Evolutionary conservation across 2,797 vertebrate species (phyloP), one percentile per base, ranked within the genome.

Genomic region (Tragelaphus eurycerus): DNA sequence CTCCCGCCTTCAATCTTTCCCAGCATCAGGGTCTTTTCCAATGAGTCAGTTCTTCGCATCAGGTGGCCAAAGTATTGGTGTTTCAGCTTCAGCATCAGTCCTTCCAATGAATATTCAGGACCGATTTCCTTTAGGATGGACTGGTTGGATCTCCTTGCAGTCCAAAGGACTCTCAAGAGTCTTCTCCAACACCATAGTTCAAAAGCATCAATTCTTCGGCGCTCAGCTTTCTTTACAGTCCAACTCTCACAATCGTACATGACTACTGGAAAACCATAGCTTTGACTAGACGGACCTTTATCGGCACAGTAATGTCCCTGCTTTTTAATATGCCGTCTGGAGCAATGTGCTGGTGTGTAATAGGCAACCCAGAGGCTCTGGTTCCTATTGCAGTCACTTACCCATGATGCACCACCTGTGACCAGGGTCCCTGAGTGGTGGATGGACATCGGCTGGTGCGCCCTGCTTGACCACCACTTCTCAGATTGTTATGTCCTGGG

Each of bases 331-430:
- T 1, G 0, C 19, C 23, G 2, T 12, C n/a, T 71, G 67, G 67
- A 71, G 2, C 67, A 13, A 23, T 7, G 67, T 71, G 34, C 84
- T 7, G n/a, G 43, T 1, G 4, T 23, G 2, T 15, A 4, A 54
- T 9, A 38, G 3, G 13, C 34, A 34, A 5, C 23, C 86, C 67
- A 11, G 86, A 11, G 25, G 19, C 17, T 29, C 67, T 59, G 67
- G 48, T 23, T 8, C 34, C 25, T 1, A n/a, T 29, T 38, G 34
- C 10, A 19, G 55, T n/a, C 81, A 6, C 59, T 59, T 4, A 82
- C 23, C 6, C 4, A 0, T 1, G 54, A n/a, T 3, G 50, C 13
- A 1, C 25, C 8, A 14, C 50, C 50, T 6, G 43, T 62, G 81
- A 34, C n/a, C 46, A 9, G 5, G 12, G n/a, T 6, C 50, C 52